Evolutionary conservation across 2,113 vertebrate genomes (phyloP).

Genomic region (Phylloscopus whistleri): DNA sequence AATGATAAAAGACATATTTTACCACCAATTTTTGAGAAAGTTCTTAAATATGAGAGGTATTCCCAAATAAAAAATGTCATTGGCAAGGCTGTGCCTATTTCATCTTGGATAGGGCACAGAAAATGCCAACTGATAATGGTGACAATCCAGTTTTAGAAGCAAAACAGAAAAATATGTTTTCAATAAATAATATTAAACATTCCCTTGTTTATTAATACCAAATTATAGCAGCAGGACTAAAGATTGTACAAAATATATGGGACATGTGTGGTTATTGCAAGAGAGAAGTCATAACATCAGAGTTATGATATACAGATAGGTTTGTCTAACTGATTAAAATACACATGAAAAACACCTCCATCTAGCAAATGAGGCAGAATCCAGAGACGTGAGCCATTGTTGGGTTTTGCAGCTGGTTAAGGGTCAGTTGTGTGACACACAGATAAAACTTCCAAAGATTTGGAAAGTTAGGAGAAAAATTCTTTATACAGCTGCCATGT

Average conservation of each 20-base stretch:
- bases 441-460: neutral
- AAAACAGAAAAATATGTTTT: neutral
- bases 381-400: neutral
- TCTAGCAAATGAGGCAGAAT: neutral
- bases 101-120: neutral
- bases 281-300: fast-evolving
- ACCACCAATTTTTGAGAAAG: neutral
- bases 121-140: neutral
- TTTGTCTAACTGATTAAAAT: neutral
- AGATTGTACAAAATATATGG: neutral
- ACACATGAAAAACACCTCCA: neutral
- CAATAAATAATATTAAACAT: neutral
- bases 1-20: neutral
- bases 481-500: neutral
- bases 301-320: neutral
- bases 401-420: neutral
- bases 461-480: neutral
- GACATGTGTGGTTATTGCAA: neutral
- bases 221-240: neutral
- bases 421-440: too few relatives aligned
- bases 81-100: neutral
- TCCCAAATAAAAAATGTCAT: neutral
- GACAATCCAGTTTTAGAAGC: neutral
- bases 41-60: neutral
- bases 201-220: fast-evolving